Percentiles rank a stretch among this genome's conserved stretches.
Conservation (phyloP, 2,888 invertebrate genomes). For the Cylloceria caligata region DNA sequence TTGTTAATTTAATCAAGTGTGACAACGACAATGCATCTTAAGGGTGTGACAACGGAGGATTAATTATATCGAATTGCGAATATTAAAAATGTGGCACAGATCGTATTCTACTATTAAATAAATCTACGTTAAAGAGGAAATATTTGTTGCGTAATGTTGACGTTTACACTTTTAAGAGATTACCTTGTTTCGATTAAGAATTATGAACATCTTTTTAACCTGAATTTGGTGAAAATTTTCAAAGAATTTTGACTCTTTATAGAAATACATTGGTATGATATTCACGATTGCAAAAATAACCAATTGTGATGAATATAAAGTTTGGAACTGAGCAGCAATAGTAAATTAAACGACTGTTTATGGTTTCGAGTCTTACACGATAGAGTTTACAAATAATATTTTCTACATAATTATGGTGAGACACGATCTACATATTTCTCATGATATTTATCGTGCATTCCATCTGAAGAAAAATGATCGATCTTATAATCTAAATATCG, state of each 20-base stretch:
- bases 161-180: not conserved
- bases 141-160: not conserved
- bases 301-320: not conserved
- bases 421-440: not conserved
- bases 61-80: not conserved
- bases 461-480: not conserved
- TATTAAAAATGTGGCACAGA: not conserved
- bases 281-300: not conserved
- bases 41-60: too few species aligned
- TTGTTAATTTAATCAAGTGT: too few species aligned
- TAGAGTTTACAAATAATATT: not conserved
- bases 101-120: not conserved
- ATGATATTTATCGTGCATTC: not conserved
- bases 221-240: not conserved
- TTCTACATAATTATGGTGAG: not conserved
- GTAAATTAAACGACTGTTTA: not conserved
- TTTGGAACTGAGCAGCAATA: too few species aligned
- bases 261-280: not conserved
- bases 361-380: not conserved
- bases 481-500: not conserved
- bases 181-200: not conserved
- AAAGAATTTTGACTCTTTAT: not conserved
- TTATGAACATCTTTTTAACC: too few species aligned
- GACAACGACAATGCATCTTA: too few species aligned
- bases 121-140: not conserved